Evolutionary conservation across 1,140 invertebrate genomes (phyloP).

Genomic region (Zaprionus camerounensis): DNA sequence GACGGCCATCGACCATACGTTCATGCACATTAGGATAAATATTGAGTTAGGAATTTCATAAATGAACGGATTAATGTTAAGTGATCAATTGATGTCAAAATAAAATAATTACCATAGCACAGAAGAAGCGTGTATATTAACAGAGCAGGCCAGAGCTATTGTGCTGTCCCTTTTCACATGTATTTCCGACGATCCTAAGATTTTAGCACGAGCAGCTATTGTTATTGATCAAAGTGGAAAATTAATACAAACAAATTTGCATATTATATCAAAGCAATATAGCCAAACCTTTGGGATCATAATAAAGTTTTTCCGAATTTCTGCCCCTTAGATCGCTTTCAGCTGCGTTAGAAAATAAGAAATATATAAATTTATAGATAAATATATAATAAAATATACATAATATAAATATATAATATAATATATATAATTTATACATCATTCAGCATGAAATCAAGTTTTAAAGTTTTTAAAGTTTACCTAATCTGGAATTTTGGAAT

Average conservation of each 20-base stretch:
- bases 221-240: background rate
- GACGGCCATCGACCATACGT: too few relatives aligned
- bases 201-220: slow-evolving; percentile 92
- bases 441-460: too few relatives aligned
- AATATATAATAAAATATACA: background rate
- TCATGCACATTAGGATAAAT: too few relatives aligned
- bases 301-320: slow-evolving; percentile 63
- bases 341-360: slow-evolving; percentile 52
- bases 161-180: slow-evolving; percentile 96
- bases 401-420: too few relatives aligned
- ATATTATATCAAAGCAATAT: background rate
- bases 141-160: slow-evolving; percentile 94
- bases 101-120: slow-evolving; percentile 67
- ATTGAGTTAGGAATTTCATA: too few relatives aligned
- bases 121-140: slow-evolving; percentile 93
- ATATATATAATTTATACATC: background rate
- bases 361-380: background rate
- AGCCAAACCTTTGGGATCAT: slow-evolving; percentile 71
- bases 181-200: slow-evolving; percentile 93
- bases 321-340: slow-evolving; percentile 60
- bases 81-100: too few relatives aligned
- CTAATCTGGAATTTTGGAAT: too few relatives aligned
- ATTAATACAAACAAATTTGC: background rate
- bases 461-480: too few relatives aligned
- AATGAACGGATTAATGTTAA: too few relatives aligned